These are phyloP conservation scores for Odobenus rosmarus DNA, from an alignment of 2,113 vertebrate species.

Conservation along the genomic window DNA sequence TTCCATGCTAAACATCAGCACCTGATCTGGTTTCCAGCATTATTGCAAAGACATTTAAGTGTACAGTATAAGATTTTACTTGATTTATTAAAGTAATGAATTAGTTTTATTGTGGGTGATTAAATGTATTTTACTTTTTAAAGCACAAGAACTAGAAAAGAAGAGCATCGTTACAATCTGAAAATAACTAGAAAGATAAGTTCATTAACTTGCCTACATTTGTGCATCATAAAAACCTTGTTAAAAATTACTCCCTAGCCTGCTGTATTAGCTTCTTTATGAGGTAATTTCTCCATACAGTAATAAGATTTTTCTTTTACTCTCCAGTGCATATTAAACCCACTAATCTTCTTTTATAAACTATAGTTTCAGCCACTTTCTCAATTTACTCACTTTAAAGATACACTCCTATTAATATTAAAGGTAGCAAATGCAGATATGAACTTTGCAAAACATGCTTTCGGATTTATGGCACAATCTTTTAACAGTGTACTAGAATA, in stretches of 20 bases:
- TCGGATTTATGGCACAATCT: conserved; percentile 87
- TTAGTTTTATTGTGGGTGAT: conserved; percentile 91
- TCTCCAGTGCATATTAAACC: conserved; percentile 99
- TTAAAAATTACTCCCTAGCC: conserved; percentile 99
- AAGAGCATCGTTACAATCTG: conserved; percentile 93
- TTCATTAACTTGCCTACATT: conserved; percentile 99
- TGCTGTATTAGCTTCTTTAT: conserved; percentile 99
- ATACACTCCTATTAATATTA: conserved; percentile 92
- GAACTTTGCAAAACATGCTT: conserved; percentile 87
- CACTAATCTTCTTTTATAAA: conserved; percentile 99
- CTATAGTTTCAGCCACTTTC: conserved; percentile 91
- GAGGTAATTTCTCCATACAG: conserved; percentile 97
- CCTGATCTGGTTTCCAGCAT: conserved; percentile 83
- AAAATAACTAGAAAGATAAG: conserved; percentile 99
- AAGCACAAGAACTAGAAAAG: conserved; percentile 93
- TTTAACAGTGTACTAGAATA: conserved; percentile 77
- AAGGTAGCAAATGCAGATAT: conserved; percentile 88
- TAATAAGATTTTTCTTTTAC: conserved; percentile 99
- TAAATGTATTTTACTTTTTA: conserved; percentile 92
- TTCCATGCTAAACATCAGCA: conserved; percentile 81
- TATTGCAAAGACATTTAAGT: conserved; percentile 72
- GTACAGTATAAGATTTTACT: conserved; percentile 82
- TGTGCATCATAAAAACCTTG: conserved; percentile 99
- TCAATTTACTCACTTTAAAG: conserved; percentile 92
- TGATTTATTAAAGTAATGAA: conserved; percentile 91